Conservation (phyloP, 2,888 invertebrate species). For the Xylota segnis region DNA sequence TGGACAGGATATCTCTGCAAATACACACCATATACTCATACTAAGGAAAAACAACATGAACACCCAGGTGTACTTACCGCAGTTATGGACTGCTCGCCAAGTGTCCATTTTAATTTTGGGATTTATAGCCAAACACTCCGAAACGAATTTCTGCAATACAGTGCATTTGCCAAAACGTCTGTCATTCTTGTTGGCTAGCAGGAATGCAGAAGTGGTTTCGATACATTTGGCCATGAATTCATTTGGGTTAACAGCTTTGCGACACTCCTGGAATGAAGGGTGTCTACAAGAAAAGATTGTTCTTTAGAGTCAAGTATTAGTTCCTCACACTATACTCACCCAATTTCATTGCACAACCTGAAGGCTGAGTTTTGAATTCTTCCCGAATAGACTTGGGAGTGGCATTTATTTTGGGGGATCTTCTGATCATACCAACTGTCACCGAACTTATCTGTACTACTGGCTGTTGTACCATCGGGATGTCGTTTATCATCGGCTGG, state of each 20-base stretch:
- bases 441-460: conserved; percentile 89
- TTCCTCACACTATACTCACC: conserved; percentile 84
- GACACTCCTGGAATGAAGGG: conserved; percentile 88
- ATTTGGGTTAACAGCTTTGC: conserved; percentile 88
- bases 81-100: conserved; percentile 90
- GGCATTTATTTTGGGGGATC: conserved; percentile 85
- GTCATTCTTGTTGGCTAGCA: conserved; percentile 85
- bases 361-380: conserved; percentile 88
- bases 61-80: conserved; percentile 83
- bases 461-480: conserved; percentile 88
- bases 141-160: conserved; percentile 89
- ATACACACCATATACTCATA: conserved; percentile 73
- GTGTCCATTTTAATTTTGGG: conserved; percentile 87
- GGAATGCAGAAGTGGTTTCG: conserved; percentile 91
- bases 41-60: conserved; percentile 84
- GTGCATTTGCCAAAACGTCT: conserved; percentile 88
- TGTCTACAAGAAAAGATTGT: conserved; percentile 84
- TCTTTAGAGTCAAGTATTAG: background rate
- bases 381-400: conserved; percentile 87
- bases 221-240: conserved; percentile 90
- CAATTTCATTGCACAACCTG: conserved; percentile 89
- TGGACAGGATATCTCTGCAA: conserved; percentile 57
- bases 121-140: conserved; percentile 89
- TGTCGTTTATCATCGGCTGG: conserved; percentile 89
- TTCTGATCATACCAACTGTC: conserved; percentile 89